Evolutionary conservation across 2,113 vertebrate species (phyloP), one percentile per base, ranked within the genome.

Genomic region (Nansenia antarctica): DNA sequence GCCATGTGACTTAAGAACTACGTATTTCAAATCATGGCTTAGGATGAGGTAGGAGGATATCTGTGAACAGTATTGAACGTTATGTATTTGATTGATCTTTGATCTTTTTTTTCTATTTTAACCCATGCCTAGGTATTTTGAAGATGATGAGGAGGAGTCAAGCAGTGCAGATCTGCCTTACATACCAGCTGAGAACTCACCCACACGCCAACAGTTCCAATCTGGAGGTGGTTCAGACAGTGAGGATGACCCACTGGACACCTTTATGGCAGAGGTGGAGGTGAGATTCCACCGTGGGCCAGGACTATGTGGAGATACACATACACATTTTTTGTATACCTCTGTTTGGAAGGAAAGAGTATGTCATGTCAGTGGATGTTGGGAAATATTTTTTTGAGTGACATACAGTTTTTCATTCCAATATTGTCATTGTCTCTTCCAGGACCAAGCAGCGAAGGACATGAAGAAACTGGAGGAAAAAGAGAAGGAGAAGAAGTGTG

Each of bases 201-300:
- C 98, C 29, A 98, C 98, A 49, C 92, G 97, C 64, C 94, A 97
- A 85, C 96, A 98, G 74, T 94, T 98, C 74, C 91, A 93, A 73
- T 88, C 95, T 31, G 94, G 95, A 35, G 87, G 91, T 0, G 95
- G 95, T 65, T 98, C 97, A 34, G 98, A 99, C 88, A 99, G 97
- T 0, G 97, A 99, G 15, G 98, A 99, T 62, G 98, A 99, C 70
- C 98, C 98, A 22, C 90, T 99, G 70, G 98, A 99, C 77, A 95
- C 98, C 15, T 99, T 99, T 75, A 99, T 99, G 98, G 97, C 98
- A 70, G 96, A 98, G 90, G 97, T 99, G 69, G 97, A 99, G 94
- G 98, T 95, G 82, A 92, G 91, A 31, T 49, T 6, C 20, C 20
- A 31, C 8, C 11, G 34, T 11, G 22, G n/a, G 20, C 45, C n/a